Percentiles rank a stretch among this genome's conserved stretches.
These are phyloP conservation scores for Apis mellifera DNA, from an alignment of 1,140 invertebrate species.

Conservation along the genomic window DNA sequence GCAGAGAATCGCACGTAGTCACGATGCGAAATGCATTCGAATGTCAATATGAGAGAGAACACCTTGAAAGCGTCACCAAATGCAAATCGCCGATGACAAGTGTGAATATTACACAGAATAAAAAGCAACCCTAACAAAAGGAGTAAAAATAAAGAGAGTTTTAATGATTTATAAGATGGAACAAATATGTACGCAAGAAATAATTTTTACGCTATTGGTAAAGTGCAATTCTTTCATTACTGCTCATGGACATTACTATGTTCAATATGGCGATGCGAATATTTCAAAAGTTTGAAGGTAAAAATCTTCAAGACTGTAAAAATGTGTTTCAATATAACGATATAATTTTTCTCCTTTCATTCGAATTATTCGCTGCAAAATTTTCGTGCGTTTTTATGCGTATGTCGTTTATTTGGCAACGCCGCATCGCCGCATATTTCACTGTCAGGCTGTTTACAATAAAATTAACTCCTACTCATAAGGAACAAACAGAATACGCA, in stretches of 20 bases:
- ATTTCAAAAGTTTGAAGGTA: conserved; percentile 18
- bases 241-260: neutral
- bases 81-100: conserved; percentile 5
- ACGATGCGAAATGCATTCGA: conserved; percentile 33
- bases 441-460: conserved; percentile 65
- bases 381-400: neutral
- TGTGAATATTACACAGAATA: neutral
- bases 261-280: neutral
- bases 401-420: conserved; percentile 59
- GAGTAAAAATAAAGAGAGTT: neutral
- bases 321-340: neutral
- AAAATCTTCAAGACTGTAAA: neutral
- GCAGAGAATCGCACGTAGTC: conserved; percentile 10
- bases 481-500: conserved; percentile 63
- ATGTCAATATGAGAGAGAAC: neutral
- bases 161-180: neutral
- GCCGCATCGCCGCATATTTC: conserved; percentile 45
- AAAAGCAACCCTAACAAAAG: neutral
- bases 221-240: neutral
- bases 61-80: conserved; percentile 17
- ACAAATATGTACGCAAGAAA: neutral
- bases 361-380: neutral
- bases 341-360: conserved; percentile 16
- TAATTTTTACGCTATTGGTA: neutral
- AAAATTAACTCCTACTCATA: conserved; percentile 68